Evolutionary conservation across 2,113 vertebrate species (phyloP), one percentile per base, ranked within the genome.

Genomic region (Burhinus oedicnemus): DNA sequence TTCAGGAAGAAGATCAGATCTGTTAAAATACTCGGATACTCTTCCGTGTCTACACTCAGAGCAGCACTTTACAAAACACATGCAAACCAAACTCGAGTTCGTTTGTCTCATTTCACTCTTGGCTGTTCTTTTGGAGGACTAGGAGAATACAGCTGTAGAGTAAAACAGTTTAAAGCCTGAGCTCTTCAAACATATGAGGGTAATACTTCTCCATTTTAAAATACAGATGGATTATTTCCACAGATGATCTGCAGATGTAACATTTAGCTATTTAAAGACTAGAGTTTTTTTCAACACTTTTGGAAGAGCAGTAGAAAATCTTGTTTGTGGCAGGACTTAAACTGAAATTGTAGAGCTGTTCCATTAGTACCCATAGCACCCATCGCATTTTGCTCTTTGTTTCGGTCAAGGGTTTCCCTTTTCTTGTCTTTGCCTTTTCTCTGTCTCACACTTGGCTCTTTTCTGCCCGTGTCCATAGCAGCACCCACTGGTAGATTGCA

Each of bases 111-210:
- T 97, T 97, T 96, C 93, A 93, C 84, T 97, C 94, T 93, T 97
- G 96, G 96, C 97, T 97, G 68, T 90, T 97, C 89, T 97, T 94
- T 83, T 65, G 44, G 86, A 97, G 96, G 89, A 91, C 88, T 75
- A 91, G 96, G 81, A 95, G 90, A 97, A 91, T 87, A 97, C 96
- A 98, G 97, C 96, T 98, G 97, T 96, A 97, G 94, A 97, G 87
- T 84, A 87, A 90, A 97, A 97, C 92, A 97, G 26, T 87, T 93
- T 88, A 93, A 96, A 97, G 97, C 90, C 87, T 83, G 74, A 86
- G 96, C 89, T 93, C 94, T 98, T 96, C 91, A 98, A 97, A 97
- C 90, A 83, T 89, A 87, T 26, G 2, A 69, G 87, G 58, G 69
- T 49, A 98, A 97, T 98, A 97, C 89, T 93, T 93, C 97, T 96